Evolutionary conservation across 1,140 invertebrate genomes (phyloP), one percentile per base, ranked within the genome.

Genomic region (Aphelenchoides besseyi): DNA sequence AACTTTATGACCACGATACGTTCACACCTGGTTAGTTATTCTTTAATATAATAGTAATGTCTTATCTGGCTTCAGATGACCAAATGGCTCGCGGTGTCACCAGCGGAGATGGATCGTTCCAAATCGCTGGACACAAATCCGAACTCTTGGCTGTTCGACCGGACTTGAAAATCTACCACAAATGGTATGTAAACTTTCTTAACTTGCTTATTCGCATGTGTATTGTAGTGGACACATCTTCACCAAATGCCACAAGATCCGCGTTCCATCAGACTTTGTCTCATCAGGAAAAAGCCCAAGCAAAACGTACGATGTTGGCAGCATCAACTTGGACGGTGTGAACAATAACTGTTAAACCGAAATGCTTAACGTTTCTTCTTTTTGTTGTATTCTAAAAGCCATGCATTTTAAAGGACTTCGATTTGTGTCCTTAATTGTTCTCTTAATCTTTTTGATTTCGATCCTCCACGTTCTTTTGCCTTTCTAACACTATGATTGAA

Each of bases 201-300:
- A 48, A 12, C 12, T 23, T 48, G 12, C 41, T 12, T 16, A 16
- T 48, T 23, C 12, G 12, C 41, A 48, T 16, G 41, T 48, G 41
- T 48, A 16, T 48, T 48, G 12, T 16, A 23, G 41, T 8, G 55
- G 55, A 59, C 55, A 59, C 55, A 59, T 59, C 55, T 59, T 59
- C 55, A 59, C 55, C 55, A 59, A 59, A 33, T 59, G 55, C 55
- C 55, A 59, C 55, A 59, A 59, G 55, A 59, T 59, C 55, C 55
- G 55, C 55, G 18, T 59, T 12, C 55, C 55, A 59, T 8, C 5
- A 8, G 55, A 59, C 18, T 59, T 59, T 23, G 55, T 59, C 55
- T 5, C 18, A 8, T 29, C 5, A 12, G 55, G 55, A 28, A 18
- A 59, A 8, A 8, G 5, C 18, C 55, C 55, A 33, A 5, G 26